Percentiles rank a stretch among this genome's conserved stretches.
phyloP scores from a whole-genome alignment of 2,113 vertebrate species.

The Pelmatolapia mariae region DNA sequence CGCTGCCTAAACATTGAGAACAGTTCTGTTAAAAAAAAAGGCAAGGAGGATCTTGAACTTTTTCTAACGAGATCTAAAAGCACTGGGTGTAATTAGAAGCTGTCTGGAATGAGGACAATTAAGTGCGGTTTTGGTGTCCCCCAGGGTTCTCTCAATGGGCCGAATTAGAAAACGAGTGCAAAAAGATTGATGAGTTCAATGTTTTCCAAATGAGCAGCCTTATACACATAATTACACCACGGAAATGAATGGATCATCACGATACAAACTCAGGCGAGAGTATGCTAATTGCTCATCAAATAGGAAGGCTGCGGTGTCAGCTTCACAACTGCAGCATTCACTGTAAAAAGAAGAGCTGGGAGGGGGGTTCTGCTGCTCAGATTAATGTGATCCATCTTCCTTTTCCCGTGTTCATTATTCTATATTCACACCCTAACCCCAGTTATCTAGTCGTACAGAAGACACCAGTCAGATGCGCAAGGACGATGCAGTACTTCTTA shows the following conservation, averaged over 20 bases:
- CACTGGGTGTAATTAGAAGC: constrained; percentile 67
- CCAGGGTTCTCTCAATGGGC: constrained; percentile 63
- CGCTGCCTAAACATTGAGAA: constrained; percentile 6
- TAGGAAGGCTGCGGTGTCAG: constrained; percentile 61
- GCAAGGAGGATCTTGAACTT: constrained; percentile 52
- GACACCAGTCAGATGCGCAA: constrained; percentile 24
- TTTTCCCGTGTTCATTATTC: constrained; percentile 66
- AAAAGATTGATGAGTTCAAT: constrained; percentile 77
- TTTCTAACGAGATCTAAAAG: constrained; percentile 61
- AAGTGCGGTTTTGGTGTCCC: constrained; percentile 64
- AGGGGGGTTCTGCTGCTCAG: constrained; percentile 35
- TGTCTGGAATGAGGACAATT: constrained; percentile 69
- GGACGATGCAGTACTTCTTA: constrained; percentile 2
- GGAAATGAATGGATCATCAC: constrained; percentile 74
- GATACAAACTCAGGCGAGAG: constrained; percentile 67
- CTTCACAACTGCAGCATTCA: constrained; percentile 54
- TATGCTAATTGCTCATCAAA: constrained; percentile 75
- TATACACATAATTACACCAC: constrained; percentile 71
- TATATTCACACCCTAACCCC: constrained; percentile 50
- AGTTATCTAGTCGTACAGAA: constrained; percentile 27
- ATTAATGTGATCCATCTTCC: constrained; percentile 73
- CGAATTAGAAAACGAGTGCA: constrained; percentile 58
- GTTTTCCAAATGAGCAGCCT: constrained; percentile 72
- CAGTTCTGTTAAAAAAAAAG: neutral
- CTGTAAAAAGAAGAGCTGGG: neutral